phyloP scores from a whole-genome alignment of 2,797 vertebrate genomes.

The Amniataba percoides region DNA sequence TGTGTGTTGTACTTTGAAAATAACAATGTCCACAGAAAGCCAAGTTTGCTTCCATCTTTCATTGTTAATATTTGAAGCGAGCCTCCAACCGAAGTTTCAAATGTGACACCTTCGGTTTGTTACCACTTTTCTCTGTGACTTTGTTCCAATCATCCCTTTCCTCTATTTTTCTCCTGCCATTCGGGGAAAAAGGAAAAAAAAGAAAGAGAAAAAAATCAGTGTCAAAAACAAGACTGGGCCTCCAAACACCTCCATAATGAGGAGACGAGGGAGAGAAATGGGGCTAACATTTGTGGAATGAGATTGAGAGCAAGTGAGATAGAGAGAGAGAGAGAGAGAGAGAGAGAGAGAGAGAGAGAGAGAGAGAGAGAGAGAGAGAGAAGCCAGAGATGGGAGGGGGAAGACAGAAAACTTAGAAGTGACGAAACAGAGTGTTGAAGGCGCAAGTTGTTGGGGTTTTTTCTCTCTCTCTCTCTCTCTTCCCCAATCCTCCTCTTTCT shows the following conservation, averaged over 20 bases:
- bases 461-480: too few species aligned
- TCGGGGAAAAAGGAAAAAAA: not conserved
- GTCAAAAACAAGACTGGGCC: constrained; percentile 56
- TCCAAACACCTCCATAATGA: constrained; percentile 67
- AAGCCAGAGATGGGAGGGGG: not conserved
- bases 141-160: constrained; percentile 26
- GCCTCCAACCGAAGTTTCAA: constrained; percentile 13
- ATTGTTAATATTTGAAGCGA: constrained; percentile 24
- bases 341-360: not conserved
- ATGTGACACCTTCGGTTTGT: constrained; percentile 32
- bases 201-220: not conserved
- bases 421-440: constrained; percentile 32
- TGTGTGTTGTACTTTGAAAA: not conserved
- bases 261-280: constrained; percentile 56
- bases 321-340: not conserved
- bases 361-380: not conserved
- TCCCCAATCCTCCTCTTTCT: constrained; percentile 2
- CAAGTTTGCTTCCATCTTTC: not conserved
- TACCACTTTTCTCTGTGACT: not conserved
- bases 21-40: not conserved
- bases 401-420: constrained; percentile 14
- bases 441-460: not conserved
- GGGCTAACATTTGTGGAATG: constrained; percentile 42
- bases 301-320: constrained; percentile 24
- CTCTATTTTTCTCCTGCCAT: constrained; percentile 9